Conservation (phyloP, 2,888 invertebrate species). For the Endotricha flammealis region DNA sequence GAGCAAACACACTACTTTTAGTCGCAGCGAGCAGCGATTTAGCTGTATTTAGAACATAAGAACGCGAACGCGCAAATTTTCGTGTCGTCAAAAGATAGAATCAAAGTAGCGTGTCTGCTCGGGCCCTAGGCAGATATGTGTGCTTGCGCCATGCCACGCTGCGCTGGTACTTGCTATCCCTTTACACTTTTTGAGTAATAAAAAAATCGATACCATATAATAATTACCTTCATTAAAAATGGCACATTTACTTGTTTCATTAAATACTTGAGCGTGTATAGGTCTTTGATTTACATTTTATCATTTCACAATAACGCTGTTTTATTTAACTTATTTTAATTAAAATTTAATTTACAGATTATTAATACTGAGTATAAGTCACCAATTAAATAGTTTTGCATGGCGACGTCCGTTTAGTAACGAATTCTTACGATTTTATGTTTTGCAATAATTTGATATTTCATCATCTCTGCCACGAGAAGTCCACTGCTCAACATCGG, state of each 20-base stretch:
- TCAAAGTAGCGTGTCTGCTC: too few species aligned
- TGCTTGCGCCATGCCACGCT: too few species aligned
- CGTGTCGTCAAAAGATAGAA: too few species aligned
- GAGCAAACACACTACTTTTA: too few species aligned
- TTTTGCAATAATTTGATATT: conserved; percentile 32
- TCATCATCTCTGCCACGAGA: too few species aligned
- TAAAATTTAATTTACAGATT: conserved; percentile 42
- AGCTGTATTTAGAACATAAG: too few species aligned
- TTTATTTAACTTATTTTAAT: conserved; percentile 19
- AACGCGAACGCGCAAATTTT: too few species aligned
- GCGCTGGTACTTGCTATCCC: too few species aligned
- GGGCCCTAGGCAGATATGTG: too few species aligned
- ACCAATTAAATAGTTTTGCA: conserved; percentile 23
- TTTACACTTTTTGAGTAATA: conserved; percentile 2
- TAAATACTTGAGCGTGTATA: conserved; percentile 10
- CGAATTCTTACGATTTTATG: conserved; percentile 30
- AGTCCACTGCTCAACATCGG: too few species aligned
- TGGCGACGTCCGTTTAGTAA: conserved; percentile 28
- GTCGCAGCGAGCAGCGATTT: too few species aligned
- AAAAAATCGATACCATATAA: background rate
- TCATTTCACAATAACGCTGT: conserved; percentile 1
- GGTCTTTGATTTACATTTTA: conserved; percentile 1
- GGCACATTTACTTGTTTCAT: conserved; percentile 4
- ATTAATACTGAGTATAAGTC: conserved; percentile 56
- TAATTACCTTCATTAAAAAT: background rate